These are phyloP conservation scores for Melinopterus prodromus DNA, from an alignment of 2,888 invertebrate species.

Conservation along the genomic window DNA sequence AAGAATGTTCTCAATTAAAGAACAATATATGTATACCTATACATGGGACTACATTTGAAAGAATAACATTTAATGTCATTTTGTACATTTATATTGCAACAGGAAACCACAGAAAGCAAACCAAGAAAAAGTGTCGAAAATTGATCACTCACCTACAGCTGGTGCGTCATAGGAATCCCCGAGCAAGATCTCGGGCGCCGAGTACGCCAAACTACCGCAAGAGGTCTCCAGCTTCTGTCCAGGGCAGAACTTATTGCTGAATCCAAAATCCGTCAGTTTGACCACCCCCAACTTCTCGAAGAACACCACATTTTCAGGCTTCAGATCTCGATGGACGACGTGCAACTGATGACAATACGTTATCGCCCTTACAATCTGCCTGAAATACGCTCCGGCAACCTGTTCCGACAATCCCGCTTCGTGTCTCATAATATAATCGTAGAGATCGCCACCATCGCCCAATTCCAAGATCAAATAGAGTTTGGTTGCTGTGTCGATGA, in stretches of 20 bases:
- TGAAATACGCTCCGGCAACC: conserved; percentile 90
- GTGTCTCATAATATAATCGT: conserved; percentile 98
- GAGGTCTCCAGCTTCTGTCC: conserved; percentile 97
- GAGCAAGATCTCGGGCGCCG: conserved; percentile 97
- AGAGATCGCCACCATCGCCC: conserved; percentile 98
- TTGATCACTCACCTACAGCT: conserved; percentile 80
- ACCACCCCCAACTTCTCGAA: conserved; percentile 97
- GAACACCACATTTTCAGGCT: conserved; percentile 99
- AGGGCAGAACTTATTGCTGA: conserved; percentile 95
- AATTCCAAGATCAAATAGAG: conserved; percentile 95
- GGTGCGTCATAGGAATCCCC: conserved; percentile 99
- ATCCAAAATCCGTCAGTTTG: conserved; percentile 98
- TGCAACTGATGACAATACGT: conserved; percentile 96
- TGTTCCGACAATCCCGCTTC: conserved; percentile 86
- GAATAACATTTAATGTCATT: too few relatives aligned
- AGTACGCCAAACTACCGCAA: conserved; percentile 98
- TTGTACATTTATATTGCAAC: too few relatives aligned
- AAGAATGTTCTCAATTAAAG: too few relatives aligned
- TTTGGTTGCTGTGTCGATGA: conserved; percentile 99
- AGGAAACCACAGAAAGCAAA: neutral
- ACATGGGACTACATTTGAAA: too few relatives aligned
- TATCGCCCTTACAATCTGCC: conserved; percentile 97
- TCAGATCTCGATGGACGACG: conserved; percentile 90
- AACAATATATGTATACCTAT: too few relatives aligned
- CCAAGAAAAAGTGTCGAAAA: neutral